Evolutionary conservation across 2,888 invertebrate species (phyloP).

Genomic region (Corythucha ciliata): DNA sequence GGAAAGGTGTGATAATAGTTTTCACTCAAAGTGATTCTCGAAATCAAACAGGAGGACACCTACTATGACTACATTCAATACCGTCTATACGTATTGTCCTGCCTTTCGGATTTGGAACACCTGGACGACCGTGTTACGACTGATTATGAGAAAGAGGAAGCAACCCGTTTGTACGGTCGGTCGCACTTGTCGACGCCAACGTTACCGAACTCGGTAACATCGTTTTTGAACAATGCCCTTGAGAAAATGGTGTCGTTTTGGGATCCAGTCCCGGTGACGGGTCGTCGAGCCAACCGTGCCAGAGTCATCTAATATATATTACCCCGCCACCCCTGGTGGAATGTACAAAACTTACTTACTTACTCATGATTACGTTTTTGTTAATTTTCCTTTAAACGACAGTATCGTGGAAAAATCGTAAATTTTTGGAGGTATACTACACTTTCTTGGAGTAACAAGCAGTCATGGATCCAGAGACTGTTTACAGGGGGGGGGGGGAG

Average conservation of each 20-base stretch:
- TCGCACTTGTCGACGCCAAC: slow-evolving; percentile 39
- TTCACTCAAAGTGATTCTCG: background rate
- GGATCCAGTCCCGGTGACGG: slow-evolving; percentile 7
- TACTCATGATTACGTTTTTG: no score
- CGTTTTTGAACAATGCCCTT: background rate
- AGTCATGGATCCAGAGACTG: no score
- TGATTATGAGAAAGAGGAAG: slow-evolving; percentile 53
- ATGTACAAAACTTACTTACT: no score
- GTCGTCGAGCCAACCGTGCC: background rate
- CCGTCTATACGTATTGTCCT: slow-evolving; percentile 64
- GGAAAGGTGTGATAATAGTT: no score
- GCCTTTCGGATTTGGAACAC: slow-evolving; percentile 57
- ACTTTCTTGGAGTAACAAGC: no score
- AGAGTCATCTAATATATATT: slow-evolving; percentile 16
- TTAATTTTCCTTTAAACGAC: no score
- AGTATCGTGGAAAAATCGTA: no score
- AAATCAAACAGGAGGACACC: slow-evolving; percentile 56
- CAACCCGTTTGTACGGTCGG: slow-evolving; percentile 52
- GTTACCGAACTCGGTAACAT: background rate
- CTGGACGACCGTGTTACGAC: slow-evolving; percentile 64
- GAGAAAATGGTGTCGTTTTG: slow-evolving; percentile 18
- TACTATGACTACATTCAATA: slow-evolving; percentile 51
- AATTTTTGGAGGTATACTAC: no score
- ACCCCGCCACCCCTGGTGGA: no score
- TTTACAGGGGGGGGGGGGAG: no score